Evolutionary conservation across 1,140 invertebrate species (phyloP).

Genomic region (Centruroides sculpturatus): DNA sequence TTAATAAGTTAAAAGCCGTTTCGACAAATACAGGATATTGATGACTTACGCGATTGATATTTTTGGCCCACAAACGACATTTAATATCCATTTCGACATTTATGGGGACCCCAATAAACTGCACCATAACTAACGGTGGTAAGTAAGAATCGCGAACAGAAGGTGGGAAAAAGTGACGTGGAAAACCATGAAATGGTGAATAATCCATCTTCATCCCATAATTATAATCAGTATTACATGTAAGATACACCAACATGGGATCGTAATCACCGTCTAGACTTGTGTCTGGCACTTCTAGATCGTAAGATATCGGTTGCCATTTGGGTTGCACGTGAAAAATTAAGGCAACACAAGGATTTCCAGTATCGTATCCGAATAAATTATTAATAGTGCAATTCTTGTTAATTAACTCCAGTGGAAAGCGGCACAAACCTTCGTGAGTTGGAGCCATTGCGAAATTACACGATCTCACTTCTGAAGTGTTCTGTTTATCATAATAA

Average conservation of each 20-base stretch:
- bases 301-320: conserved; percentile 5
- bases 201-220: background rate
- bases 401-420: conserved; percentile 9
- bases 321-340: conserved; percentile 5
- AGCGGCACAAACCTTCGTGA: background rate
- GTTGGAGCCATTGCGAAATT: too few relatives aligned
- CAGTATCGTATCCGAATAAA: conserved; percentile 9
- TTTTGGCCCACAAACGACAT: conserved; percentile 8
- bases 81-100: conserved; percentile 3
- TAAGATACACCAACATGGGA: background rate
- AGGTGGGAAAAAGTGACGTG: background rate
- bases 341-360: conserved; percentile 9
- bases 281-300: background rate
- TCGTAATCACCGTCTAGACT: background rate
- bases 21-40: too few relatives aligned
- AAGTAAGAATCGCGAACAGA: background rate
- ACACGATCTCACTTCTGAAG: background rate
- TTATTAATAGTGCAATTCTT: conserved; percentile 8
- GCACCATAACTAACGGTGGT: conserved; percentile 9
- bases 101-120: conserved; percentile 1
- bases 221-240: background rate
- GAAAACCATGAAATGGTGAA: conserved; percentile 10
- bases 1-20: too few relatives aligned
- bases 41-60: background rate
- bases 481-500: conserved; percentile 5